Evolutionary conservation across 1,140 invertebrate species (phyloP).

Genomic region (Phymorhynchus buccinoides): DNA sequence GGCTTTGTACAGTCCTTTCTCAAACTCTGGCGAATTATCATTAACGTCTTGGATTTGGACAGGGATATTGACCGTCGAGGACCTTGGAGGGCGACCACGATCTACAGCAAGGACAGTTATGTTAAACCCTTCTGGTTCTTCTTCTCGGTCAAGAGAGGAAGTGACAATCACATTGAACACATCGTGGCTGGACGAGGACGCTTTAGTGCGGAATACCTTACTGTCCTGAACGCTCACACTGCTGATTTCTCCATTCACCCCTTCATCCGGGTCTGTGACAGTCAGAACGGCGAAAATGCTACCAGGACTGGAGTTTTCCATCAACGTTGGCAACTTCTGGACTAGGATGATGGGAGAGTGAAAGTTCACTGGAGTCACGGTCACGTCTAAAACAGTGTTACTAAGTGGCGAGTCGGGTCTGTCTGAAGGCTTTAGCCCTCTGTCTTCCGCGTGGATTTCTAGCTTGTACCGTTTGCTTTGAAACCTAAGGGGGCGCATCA

Average conservation of each 20-base stretch:
- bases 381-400: conserved; percentile 83
- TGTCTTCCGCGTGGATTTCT: conserved; percentile 86
- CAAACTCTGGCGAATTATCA: conserved; percentile 91
- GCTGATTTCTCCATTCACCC: conserved; percentile 86
- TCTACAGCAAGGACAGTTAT: conserved; percentile 89
- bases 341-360: conserved; percentile 88
- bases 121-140: conserved; percentile 76
- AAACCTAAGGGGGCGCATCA: conserved; percentile 82
- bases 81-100: conserved; percentile 82
- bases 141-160: conserved; percentile 82
- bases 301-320: conserved; percentile 79
- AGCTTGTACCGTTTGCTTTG: conserved; percentile 78
- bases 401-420: conserved; percentile 73
- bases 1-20: conserved; percentile 89
- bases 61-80: conserved; percentile 65
- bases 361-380: conserved; percentile 89
- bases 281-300: conserved; percentile 86
- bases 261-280: conserved; percentile 86
- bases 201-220: conserved; percentile 82
- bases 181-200: conserved; percentile 82
- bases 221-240: conserved; percentile 89
- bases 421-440: conserved; percentile 79
- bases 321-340: conserved; percentile 82
- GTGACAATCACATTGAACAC: conserved; percentile 75
- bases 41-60: conserved; percentile 84